Evolutionary conservation across 53 echinoderm and acorn worm genomes (phyloP).

Genomic region (Apostichopus leukothele): DNA sequence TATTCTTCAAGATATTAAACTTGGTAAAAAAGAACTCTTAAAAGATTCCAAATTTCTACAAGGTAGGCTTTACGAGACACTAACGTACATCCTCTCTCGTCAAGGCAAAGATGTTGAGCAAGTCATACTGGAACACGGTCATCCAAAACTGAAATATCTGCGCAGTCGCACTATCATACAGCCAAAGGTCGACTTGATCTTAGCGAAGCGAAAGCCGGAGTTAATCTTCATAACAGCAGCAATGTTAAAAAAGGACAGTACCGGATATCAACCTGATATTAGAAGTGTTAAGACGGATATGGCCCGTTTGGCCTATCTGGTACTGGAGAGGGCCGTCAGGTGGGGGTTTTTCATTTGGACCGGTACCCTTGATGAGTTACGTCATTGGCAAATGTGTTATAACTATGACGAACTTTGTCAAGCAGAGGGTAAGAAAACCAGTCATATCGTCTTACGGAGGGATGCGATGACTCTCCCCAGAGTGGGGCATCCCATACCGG

Average conservation of each 20-base stretch:
- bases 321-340: conserved; percentile 74
- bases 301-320: conserved; percentile 83
- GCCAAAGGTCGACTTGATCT: conserved; percentile 77
- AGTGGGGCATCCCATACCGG: conserved; percentile 83
- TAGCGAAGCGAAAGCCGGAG: conserved; percentile 75
- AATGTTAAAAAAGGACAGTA: conserved; percentile 71
- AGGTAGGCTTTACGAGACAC: conserved; percentile 84
- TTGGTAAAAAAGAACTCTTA: conserved; percentile 85
- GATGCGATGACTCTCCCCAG: conserved; percentile 84
- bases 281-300: conserved; percentile 78
- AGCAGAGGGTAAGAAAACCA: conserved; percentile 71
- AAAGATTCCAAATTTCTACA: conserved; percentile 89
- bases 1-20: conserved; percentile 84
- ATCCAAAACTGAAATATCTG: conserved; percentile 80
- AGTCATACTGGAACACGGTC: conserved; percentile 79
- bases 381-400: conserved; percentile 76
- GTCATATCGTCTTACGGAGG: conserved; percentile 73
- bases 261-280: conserved; percentile 81
- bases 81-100: conserved; percentile 80
- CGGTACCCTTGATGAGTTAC: conserved; percentile 81
- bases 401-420: conserved; percentile 65
- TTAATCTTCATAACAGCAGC: conserved; percentile 67
- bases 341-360: conserved; percentile 94
- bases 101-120: conserved; percentile 92
- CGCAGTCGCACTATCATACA: conserved; percentile 71